Base-by-base conservation (phyloP, 92 coral and sea anemone genomes). In the Bergia sp. region DNA sequence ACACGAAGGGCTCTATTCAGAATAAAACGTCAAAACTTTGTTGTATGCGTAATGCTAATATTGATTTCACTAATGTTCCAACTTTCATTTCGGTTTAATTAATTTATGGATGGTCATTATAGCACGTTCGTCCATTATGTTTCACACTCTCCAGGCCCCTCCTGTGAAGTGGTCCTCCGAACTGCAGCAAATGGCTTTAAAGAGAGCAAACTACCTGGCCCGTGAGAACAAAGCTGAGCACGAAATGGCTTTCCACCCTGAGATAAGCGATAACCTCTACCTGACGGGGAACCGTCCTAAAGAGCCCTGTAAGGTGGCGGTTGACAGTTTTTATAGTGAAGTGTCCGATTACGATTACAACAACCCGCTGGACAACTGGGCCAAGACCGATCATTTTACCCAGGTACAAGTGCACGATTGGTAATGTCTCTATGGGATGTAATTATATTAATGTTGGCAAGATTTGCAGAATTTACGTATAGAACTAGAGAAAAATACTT, bases 351-450 rank as follows among this genome's bases (percentile, higher is more conserved):
- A 92, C 41, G 42, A 92, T 65, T 92, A 85, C 85, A 76, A 76
- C 53, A 65, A 86, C 2, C 94, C 94, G 10, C 73, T 85, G 39
- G 78, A 72, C 42, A 44, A 12, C 1, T 21, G 21, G 64, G 72
- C 67, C 5, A 83, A 83, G 86, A 89, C 94, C 3, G 94, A 92
- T 7, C 94, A 92, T 76, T 92, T 92, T 79, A 92, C 90, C 0
- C 90, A 86, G 94, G 94, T 92, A 75, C 64, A 13, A 10, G 64
- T 0, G 13, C 15, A 9, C 13, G 13, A 0, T 9, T 7, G 64
- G 64, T 44, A 44, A 8, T 44, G 49, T 44, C 7, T 44, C 7
- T 44, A 4, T 2, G 49, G 49, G 49, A 44, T 44, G 49, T 44
- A 44, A 44, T 44, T 44, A n/a, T n/a, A n/a, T n/a, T n/a, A n/a